These are phyloP conservation scores for Pseudomugil tenellus DNA, from an alignment of 2,797 vertebrate species.

Conservation along the genomic window DNA sequence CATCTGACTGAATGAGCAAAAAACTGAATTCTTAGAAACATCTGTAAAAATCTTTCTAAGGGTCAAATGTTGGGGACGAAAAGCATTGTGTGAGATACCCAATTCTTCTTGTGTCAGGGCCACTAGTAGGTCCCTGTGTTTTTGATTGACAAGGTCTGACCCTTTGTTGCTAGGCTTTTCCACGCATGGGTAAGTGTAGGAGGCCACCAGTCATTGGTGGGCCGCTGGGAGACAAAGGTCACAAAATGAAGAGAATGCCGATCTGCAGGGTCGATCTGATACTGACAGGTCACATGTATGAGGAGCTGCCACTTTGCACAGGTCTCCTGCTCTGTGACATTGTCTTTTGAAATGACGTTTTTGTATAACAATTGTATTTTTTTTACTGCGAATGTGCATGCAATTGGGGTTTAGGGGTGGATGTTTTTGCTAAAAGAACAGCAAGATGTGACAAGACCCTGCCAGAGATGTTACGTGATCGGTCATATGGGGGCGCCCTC, in stretches of 20 bases:
- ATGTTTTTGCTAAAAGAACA: conserved; percentile 11
- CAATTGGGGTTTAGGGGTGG: conserved; percentile 1
- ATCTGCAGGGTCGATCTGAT: conserved; percentile 66
- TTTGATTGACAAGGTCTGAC: conserved; percentile 81
- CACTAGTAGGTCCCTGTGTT: conserved; percentile 38
- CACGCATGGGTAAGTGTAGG: conserved; percentile 73
- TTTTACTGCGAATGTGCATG: conserved; percentile 18
- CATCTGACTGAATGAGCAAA: background rate
- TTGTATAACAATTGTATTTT: conserved; percentile 27
- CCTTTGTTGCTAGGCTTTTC: conserved; percentile 73
- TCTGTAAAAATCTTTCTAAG: conserved; percentile 29
- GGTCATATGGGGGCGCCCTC: conserved; percentile 73
- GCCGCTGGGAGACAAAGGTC: conserved; percentile 74
- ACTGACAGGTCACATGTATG: conserved; percentile 54
- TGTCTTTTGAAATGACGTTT: conserved; percentile 40
- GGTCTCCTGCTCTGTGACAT: conserved; percentile 30
- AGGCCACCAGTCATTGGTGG: conserved; percentile 77
- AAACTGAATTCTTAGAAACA: background rate
- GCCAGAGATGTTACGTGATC: conserved; percentile 10
- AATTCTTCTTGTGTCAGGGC: conserved; percentile 52
- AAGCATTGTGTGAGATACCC: conserved; percentile 27
- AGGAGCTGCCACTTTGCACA: conserved; percentile 39
- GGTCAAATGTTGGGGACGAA: conserved; percentile 24
- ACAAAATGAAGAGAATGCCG: conserved; percentile 64
- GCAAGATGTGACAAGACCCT: conserved; percentile 15